These are phyloP conservation scores for Morpho helenor DNA, from an alignment of 2,888 invertebrate species.

Conservation along the genomic window DNA sequence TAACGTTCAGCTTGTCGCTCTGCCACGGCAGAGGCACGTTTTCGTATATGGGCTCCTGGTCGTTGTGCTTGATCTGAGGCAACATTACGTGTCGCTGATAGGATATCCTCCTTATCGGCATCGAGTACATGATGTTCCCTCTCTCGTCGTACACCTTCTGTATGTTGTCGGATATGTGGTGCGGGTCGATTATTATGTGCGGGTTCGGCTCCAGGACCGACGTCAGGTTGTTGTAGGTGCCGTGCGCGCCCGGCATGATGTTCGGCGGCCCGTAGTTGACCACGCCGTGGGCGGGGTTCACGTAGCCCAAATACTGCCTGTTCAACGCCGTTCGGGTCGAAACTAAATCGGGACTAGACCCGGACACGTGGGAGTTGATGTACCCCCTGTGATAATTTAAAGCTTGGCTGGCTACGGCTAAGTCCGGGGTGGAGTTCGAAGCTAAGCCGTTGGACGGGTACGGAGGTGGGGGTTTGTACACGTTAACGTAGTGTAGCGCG, in stretches of 20 bases:
- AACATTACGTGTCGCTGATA: slow-evolving; percentile 72
- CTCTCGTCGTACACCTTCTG: slow-evolving; percentile 81
- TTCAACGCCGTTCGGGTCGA: slow-evolving; percentile 84
- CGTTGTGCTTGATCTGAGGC: slow-evolving; percentile 53
- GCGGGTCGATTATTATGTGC: slow-evolving; percentile 78
- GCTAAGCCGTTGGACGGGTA: slow-evolving; percentile 88
- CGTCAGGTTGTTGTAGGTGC: slow-evolving; percentile 86
- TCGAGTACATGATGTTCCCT: slow-evolving; percentile 82
- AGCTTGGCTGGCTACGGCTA: slow-evolving; percentile 85
- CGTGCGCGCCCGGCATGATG: slow-evolving; percentile 78
- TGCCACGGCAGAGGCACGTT: slow-evolving; percentile 87
- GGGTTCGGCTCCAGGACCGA: slow-evolving; percentile 77
- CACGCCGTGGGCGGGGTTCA: slow-evolving; percentile 52
- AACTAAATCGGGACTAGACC: slow-evolving; percentile 88
- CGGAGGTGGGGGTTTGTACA: slow-evolving; percentile 91
- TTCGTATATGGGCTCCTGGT: slow-evolving; percentile 88
- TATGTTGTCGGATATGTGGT: slow-evolving; percentile 78
- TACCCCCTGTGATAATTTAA: slow-evolving; percentile 67
- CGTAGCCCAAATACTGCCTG: slow-evolving; percentile 62
- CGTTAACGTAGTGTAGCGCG: slow-evolving; percentile 80
- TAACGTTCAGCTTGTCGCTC: slow-evolving; percentile 47
- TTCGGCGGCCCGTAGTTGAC: slow-evolving; percentile 51
- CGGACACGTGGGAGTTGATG: slow-evolving; percentile 81
- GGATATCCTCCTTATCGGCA: slow-evolving; percentile 73
- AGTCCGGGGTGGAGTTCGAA: slow-evolving; percentile 91